Percentiles rank a stretch among this genome's conserved stretches.
Evolutionary conservation across 2,888 invertebrate genomes (phyloP).

Genomic region (Vannuccia rotundouncinata): DNA sequence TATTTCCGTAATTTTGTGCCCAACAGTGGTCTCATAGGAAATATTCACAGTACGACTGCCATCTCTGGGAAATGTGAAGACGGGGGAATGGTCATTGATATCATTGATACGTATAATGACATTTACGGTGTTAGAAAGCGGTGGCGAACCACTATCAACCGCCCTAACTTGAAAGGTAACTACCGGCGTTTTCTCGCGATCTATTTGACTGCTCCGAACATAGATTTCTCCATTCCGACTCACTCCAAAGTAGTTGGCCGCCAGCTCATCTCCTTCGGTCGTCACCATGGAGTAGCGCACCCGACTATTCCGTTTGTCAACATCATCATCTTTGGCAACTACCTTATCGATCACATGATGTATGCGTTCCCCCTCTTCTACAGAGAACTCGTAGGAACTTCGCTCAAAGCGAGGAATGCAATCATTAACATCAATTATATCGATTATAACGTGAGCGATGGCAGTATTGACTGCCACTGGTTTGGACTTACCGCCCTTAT

Average conservation of each 20-base stretch:
- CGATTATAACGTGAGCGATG: background rate
- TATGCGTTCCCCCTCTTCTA: conserved; percentile 9
- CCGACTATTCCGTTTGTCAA: background rate
- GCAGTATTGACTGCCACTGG: conserved; percentile 25
- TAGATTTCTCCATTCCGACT: conserved; percentile 19
- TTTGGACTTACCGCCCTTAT: background rate
- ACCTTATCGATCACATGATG: background rate
- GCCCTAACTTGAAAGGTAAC: background rate
- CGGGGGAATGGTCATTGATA: conserved; percentile 26
- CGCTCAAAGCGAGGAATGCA: conserved; percentile 21
- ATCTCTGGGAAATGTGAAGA: background rate
- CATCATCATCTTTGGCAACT: conserved; percentile 25
- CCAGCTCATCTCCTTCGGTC: background rate
- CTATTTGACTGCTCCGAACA: background rate
- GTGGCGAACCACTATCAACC: background rate
- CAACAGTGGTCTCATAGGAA: conserved; percentile 2
- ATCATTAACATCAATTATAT: conserved; percentile 31
- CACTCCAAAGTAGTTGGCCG: conserved; percentile 24
- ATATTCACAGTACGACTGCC: conserved; percentile 25
- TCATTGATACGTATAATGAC: conserved; percentile 25
- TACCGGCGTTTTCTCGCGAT: conserved; percentile 24
- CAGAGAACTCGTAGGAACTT: conserved; percentile 27
- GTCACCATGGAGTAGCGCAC: conserved; percentile 23
- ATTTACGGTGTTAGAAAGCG: background rate
- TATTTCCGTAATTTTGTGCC: background rate